Base-by-base conservation (phyloP, 2,888 invertebrate species). In the Unio pictorum region DNA sequence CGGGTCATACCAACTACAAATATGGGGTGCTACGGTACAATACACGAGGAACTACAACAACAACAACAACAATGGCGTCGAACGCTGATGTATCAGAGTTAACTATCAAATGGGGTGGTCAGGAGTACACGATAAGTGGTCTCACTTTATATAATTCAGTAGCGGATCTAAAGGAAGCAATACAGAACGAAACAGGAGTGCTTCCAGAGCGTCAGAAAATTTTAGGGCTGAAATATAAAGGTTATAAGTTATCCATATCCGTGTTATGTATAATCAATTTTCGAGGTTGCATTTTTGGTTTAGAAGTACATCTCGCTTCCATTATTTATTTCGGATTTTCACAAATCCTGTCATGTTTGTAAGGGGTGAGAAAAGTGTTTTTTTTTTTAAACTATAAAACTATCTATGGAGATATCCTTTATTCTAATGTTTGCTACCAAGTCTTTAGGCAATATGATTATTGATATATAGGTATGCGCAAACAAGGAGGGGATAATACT, bases 121-220 rank as follows among this genome's bases (percentile, higher is more conserved):
- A 96, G 86, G 97, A 98, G 89, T 96, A 93, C 88, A 93, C 93
- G 79, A 93, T 98, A 74, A 92, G 62, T 93, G 94, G 87, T n/a
- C 91, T 97, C 74, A 92, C 93, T 20, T 94, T 94, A 73, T 93
- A 93, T 65, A 95, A 95, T 84, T 95, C 95, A 3, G 95, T 98
- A 0, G 87, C 90, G 26, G 93, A 94, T 90, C 91, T 98, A 78
- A 97, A 97, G 91, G 93, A 94, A 85, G 93, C 94, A 72, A 96
- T 98, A 81, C 94, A 94, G 89, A 94, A 94, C 89, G 93, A 95
- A 88, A 98, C 98, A 62, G 94, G 95, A 74, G 98, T 98, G 34
- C 93, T 95, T 70, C 95, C 97, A n/a, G 95, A 96, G 86, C 92
- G 97, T 75, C 98, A 98, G 90, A 98, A 98, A 91, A 91, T 98